Evolutionary conservation across 2,113 vertebrate species (phyloP).

Genomic region (Cervus canadensis): DNA sequence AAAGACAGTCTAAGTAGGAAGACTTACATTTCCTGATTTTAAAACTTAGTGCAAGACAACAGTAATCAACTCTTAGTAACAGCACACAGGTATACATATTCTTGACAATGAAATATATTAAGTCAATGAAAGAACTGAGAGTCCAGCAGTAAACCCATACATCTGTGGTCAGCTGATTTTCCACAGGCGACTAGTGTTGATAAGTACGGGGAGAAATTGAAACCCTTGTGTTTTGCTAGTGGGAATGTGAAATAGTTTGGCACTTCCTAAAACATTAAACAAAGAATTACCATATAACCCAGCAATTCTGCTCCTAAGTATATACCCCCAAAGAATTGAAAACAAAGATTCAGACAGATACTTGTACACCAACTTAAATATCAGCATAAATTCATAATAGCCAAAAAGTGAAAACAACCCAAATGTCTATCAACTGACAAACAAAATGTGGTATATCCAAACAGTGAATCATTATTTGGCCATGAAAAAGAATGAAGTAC

Average conservation of each 20-base stretch:
- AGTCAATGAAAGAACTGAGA: background rate
- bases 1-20: background rate
- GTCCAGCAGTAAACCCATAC: background rate
- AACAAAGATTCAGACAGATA: background rate
- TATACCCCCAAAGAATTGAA: background rate
- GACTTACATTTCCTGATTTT: background rate
- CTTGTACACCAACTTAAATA: background rate
- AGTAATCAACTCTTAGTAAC: background rate
- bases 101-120: background rate
- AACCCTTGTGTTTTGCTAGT: background rate
- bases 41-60: background rate
- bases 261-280: background rate
- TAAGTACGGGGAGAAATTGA: background rate
- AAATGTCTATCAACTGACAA: background rate
- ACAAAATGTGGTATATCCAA: background rate
- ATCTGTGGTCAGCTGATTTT: background rate
- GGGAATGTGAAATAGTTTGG: background rate
- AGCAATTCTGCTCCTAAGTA: background rate
- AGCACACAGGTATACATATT: background rate
- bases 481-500: background rate
- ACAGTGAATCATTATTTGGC: background rate
- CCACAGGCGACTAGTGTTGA: background rate
- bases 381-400: constrained; percentile 1
- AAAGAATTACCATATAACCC: background rate
- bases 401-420: background rate